Evolutionary conservation across 2,797 vertebrate genomes (phyloP).

Genomic region (Periophthalmus magnuspinnatus): DNA sequence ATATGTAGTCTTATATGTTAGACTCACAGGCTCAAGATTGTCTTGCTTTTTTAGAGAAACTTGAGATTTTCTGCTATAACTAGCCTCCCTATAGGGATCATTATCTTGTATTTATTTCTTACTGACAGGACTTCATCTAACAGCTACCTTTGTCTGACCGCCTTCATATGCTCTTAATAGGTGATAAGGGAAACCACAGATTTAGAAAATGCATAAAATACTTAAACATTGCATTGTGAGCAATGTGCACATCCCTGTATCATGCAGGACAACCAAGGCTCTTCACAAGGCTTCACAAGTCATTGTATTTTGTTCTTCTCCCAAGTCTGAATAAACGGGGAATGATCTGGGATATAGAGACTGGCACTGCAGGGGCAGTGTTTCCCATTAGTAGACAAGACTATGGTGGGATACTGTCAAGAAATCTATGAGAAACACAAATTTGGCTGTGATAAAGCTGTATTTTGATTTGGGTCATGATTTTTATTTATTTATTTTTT

Average conservation of each 20-base stretch:
- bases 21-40: not conserved
- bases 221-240: not conserved
- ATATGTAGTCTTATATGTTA: too few relatives aligned
- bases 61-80: not conserved
- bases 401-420: not conserved
- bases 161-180: too few relatives aligned
- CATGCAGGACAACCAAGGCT: too few relatives aligned
- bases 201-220: not conserved
- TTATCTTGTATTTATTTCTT: slow-evolving; percentile 24
- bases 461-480: too few relatives aligned
- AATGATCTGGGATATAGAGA: not conserved
- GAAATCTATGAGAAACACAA: not conserved
- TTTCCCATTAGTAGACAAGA: not conserved
- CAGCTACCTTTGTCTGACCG: too few relatives aligned
- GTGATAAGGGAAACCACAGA: too few relatives aligned
- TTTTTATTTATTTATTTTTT: too few relatives aligned
- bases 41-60: slow-evolving; percentile 15
- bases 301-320: not conserved
- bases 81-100: slow-evolving; percentile 2
- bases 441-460: not conserved
- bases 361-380: not conserved
- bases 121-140: slow-evolving; percentile 4
- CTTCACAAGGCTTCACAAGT: not conserved
- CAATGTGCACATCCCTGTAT: not conserved
- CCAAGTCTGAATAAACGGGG: not conserved